These are phyloP conservation scores for Pteronura brasiliensis DNA, from an alignment of 2,113 vertebrate genomes.

Conservation along the genomic window DNA sequence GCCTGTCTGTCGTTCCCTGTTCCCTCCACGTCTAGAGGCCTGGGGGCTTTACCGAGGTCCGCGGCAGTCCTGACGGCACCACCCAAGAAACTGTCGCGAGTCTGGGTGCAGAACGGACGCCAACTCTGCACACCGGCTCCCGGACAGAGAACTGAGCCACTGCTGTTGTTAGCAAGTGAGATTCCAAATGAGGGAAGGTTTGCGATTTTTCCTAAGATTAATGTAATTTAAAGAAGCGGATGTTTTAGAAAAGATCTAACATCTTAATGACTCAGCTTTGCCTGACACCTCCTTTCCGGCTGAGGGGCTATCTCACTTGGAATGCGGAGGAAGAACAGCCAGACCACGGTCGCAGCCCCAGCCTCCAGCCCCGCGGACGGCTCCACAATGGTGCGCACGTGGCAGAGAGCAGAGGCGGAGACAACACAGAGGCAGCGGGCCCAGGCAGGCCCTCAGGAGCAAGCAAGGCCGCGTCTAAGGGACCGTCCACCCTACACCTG, in stretches of 20 bases:
- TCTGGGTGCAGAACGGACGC: no score
- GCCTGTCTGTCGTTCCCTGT: neutral
- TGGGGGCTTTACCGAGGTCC: neutral
- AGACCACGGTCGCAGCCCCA: neutral
- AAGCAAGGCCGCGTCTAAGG: neutral
- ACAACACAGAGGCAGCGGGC: accelerated
- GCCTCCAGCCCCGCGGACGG: accelerated
- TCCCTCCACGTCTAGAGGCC: neutral
- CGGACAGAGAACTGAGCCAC: neutral
- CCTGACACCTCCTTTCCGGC: neutral
- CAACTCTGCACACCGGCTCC: neutral
- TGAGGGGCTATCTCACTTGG: neutral
- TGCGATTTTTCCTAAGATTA: neutral
- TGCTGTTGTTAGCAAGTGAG: neutral
- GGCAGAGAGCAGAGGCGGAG: neutral
- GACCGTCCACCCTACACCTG: neutral
- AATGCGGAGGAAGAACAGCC: neutral
- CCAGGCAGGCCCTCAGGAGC: neutral
- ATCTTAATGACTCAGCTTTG: neutral
- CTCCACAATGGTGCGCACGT: neutral
- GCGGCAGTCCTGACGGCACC: accelerated
- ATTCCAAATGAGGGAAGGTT: neutral
- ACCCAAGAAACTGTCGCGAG: neutral
- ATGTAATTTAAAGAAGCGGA: neutral
- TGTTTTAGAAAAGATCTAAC: neutral